Conservation (phyloP, 2,888 invertebrate species). For the Synergus japonicus region DNA sequence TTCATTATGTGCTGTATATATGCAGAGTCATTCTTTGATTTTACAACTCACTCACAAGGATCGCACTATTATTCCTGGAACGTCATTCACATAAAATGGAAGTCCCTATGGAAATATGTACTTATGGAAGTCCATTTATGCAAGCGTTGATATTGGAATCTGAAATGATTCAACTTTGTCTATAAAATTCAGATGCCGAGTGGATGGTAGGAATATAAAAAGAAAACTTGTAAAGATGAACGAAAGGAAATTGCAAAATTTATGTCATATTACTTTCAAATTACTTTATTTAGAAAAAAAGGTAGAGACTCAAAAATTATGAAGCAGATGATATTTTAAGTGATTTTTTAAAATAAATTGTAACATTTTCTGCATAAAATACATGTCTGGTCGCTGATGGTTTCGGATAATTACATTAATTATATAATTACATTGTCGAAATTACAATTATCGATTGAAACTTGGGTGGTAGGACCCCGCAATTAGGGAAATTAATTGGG, state of each 20-base stretch:
- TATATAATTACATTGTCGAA: not conserved
- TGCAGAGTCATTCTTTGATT: not conserved
- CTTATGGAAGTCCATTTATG: not conserved
- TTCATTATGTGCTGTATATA: not conserved
- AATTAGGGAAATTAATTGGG: slow-evolving; percentile 32
- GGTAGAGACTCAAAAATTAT: too few relatives aligned
- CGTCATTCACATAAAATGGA: not conserved
- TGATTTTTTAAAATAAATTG: too few relatives aligned
- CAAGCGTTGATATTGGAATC: not conserved
- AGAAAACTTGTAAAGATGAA: not conserved
- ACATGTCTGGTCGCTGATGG: not conserved
- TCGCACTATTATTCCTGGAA: not conserved
- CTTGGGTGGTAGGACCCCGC: slow-evolving; percentile 12
- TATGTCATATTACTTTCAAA: not conserved
- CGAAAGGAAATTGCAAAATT: not conserved
- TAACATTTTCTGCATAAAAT: not conserved
- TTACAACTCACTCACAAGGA: not conserved
- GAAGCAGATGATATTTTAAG: too few relatives aligned
- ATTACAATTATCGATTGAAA: slow-evolving; percentile 33
- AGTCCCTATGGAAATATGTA: not conserved
- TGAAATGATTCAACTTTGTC: not conserved
- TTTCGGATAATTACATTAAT: slow-evolving; percentile 14
- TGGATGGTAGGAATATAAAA: not conserved
- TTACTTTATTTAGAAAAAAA: too few relatives aligned
- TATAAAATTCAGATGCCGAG: not conserved